A percentile compares a stretch with the other conserved stretches of the same genome.
Conservation (phyloP, 2,888 invertebrate genomes). For the Dynastes maya region DNA sequence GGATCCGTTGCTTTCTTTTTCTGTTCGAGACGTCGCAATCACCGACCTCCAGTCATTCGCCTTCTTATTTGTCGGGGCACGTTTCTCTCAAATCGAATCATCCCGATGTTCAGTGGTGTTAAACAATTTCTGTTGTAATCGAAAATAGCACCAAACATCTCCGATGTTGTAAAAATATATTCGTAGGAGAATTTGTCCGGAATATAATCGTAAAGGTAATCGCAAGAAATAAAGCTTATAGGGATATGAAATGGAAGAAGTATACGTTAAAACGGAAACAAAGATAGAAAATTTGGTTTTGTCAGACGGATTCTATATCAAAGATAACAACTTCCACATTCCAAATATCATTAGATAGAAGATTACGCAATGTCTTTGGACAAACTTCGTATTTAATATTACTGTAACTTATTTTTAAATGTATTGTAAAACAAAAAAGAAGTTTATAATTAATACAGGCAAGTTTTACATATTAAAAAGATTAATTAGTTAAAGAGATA, state of each 20-base stretch:
- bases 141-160: constrained; percentile 30
- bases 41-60: constrained; percentile 38
- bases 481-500: no score
- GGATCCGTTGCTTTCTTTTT: not conserved
- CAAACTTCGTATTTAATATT: no score
- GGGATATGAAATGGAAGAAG: not conserved
- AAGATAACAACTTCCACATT: no score
- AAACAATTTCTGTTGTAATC: constrained; percentile 40
- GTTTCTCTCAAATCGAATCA: constrained; percentile 41
- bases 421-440: no score
- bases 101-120: constrained; percentile 26
- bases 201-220: constrained; percentile 10
- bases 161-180: constrained; percentile 14
- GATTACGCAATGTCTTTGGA: no score
- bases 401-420: no score
- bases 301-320: no score
- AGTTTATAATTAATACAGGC: no score
- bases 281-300: no score
- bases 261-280: no score
- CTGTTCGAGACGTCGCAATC: constrained; percentile 43
- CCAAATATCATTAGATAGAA: no score
- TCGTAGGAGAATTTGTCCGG: constrained; percentile 9
- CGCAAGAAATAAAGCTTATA: not conserved
- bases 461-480: no score
- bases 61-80: constrained; percentile 44